Evolutionary conservation across 2,797 vertebrate genomes (phyloP).

Genomic region (Pitangus sulphuratus): DNA sequence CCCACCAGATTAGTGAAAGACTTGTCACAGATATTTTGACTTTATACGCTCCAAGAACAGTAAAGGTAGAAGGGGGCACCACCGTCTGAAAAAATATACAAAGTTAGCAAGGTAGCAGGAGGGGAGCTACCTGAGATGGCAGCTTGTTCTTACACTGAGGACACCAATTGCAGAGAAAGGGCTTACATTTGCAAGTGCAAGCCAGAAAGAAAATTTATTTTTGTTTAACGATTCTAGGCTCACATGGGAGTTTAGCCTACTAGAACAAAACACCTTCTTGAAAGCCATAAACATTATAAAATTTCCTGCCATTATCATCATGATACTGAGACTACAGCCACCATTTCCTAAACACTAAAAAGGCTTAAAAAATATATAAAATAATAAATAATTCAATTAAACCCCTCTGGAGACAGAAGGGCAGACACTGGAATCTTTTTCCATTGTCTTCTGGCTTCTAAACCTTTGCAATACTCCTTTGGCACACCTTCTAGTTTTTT

Average conservation of each 20-base stretch:
- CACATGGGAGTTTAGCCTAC: background rate
- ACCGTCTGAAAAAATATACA: background rate
- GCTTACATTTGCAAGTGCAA: background rate
- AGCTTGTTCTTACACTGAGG: background rate
- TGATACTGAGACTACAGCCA: background rate
- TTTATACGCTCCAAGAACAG: background rate
- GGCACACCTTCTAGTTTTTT: background rate
- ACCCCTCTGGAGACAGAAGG: background rate
- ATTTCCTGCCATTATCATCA: background rate
- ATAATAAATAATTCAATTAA: background rate
- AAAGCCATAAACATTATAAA: background rate
- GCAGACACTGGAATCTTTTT: background rate
- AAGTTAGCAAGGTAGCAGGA: background rate
- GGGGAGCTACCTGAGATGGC: background rate
- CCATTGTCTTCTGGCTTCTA: background rate
- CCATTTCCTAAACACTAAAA: background rate
- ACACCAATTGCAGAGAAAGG: background rate
- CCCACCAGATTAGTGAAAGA: background rate
- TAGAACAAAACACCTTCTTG: background rate
- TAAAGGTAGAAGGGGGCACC: background rate
- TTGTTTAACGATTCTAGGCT: background rate
- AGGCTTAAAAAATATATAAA: background rate
- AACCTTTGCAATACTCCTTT: background rate
- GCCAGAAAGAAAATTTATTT: background rate
- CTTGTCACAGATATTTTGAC: background rate